A percentile compares a stretch with the other conserved stretches of the same genome.
Conservation (phyloP, 2,888 invertebrate genomes). For the Polietes domitor region DNA sequence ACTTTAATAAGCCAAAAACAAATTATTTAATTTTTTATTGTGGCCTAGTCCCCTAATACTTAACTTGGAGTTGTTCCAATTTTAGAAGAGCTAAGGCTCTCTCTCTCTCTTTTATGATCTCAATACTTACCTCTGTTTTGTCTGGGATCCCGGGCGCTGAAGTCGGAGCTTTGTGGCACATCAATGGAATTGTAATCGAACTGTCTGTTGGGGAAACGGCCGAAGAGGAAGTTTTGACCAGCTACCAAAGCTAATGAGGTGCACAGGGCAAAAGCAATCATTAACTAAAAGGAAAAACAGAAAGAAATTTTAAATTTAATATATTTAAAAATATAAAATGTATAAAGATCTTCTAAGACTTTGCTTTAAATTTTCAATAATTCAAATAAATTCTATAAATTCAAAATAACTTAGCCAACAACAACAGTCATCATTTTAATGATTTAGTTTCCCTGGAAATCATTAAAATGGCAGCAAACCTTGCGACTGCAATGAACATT, state of each 20-base stretch:
- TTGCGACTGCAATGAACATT: neutral
- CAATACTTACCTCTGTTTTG: conserved; percentile 78
- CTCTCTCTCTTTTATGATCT: neutral
- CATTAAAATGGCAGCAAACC: neutral
- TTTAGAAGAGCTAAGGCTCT: too few species aligned
- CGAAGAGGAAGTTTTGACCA: conserved; percentile 78
- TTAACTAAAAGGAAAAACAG: conserved; percentile 74
- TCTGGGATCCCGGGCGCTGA: conserved; percentile 77
- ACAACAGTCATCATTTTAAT: neutral
- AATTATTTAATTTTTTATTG: too few species aligned
- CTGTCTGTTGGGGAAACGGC: conserved; percentile 73
- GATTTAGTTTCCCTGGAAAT: neutral
- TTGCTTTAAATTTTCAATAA: neutral
- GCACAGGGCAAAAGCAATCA: conserved; percentile 76
- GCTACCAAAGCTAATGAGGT: conserved; percentile 77
- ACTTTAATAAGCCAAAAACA: too few species aligned
- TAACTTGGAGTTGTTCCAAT: too few species aligned
- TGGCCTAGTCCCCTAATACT: too few species aligned
- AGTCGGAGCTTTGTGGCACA: conserved; percentile 71
- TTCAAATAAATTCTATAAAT: neutral
- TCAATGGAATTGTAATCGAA: conserved; percentile 74
- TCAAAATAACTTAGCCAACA: neutral
- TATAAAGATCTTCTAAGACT: conserved; percentile 1
- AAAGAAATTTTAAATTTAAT: conserved; percentile 32
- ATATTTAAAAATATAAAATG: neutral